phyloP scores from a whole-genome alignment of 2,888 invertebrate species.

The Cerceris ruficornis region DNA sequence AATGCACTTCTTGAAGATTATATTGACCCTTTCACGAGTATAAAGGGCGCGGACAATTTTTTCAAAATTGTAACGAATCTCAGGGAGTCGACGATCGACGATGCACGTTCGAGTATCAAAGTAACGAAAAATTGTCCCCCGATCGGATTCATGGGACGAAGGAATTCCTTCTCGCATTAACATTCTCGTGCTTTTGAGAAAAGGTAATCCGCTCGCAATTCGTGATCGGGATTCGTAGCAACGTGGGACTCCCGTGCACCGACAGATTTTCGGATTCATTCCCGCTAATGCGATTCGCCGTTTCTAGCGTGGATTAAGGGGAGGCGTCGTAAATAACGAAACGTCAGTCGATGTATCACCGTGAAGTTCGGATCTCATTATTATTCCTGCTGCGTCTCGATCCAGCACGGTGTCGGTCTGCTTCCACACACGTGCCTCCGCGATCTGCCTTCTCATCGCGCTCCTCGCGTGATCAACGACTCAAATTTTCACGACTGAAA shows the following conservation, averaged over 20 bases:
- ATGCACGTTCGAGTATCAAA: background rate
- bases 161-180: constrained; percentile 50
- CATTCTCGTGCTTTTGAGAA: constrained; percentile 49
- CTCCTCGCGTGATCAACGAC: constrained; percentile 39
- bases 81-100: background rate
- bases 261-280: constrained; percentile 56
- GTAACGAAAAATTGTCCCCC: constrained; percentile 7
- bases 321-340: constrained; percentile 76
- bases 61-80: too few species aligned
- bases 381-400: constrained; percentile 71
- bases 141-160: constrained; percentile 26
- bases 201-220: constrained; percentile 57
- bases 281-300: constrained; percentile 65
- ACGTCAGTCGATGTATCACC: constrained; percentile 77
- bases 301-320: constrained; percentile 71
- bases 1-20: too few species aligned
- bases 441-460: constrained; percentile 53
- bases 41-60: too few species aligned
- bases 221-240: constrained; percentile 55
- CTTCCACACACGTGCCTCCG: constrained; percentile 51
- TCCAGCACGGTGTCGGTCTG: constrained; percentile 61
- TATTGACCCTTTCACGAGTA: too few species aligned
- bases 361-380: constrained; percentile 75
- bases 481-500: constrained; percentile 30
- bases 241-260: constrained; percentile 32